Conservation (phyloP, 1,140 invertebrate genomes). For the Propsilocerus akamusi region DNA sequence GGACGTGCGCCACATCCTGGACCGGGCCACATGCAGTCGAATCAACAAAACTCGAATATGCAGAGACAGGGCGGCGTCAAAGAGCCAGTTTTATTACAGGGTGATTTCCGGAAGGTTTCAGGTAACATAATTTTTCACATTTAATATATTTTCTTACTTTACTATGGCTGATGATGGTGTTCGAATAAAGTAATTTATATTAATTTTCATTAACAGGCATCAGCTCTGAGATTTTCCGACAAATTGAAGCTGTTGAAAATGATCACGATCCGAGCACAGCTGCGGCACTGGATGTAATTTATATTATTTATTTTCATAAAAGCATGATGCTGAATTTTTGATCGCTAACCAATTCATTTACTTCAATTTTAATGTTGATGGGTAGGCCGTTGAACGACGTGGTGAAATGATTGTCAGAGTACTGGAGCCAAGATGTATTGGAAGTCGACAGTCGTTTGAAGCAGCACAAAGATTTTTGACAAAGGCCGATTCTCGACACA, state of each 20-base stretch:
- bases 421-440: conserved; percentile 68
- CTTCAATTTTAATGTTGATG: conserved; percentile 9
- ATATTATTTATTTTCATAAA: not conserved
- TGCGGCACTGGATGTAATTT: conserved; percentile 55
- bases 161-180: too few relatives aligned
- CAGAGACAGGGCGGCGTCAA: conserved; percentile 30
- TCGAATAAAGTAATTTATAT: too few relatives aligned
- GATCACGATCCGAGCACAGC: conserved; percentile 83
- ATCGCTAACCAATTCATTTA: not conserved
- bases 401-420: conserved; percentile 89
- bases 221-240: conserved; percentile 86
- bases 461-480: conserved; percentile 64
- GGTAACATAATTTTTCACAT: not conserved
- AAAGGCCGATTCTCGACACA: conserved; percentile 25
- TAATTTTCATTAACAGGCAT: too few relatives aligned
- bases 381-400: conserved; percentile 62
- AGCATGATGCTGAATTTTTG: not conserved
- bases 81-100: conserved; percentile 78
- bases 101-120: conserved; percentile 77
- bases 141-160: conserved; percentile 31
- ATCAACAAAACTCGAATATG: conserved; percentile 11
- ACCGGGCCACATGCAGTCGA: conserved; percentile 27
- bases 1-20: conserved; percentile 51
- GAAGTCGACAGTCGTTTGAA: conserved; percentile 54
- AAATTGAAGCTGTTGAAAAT: conserved; percentile 89